Evolutionary conservation across 2,113 vertebrate genomes (phyloP).

Genomic region (Synchiropus splendidus): DNA sequence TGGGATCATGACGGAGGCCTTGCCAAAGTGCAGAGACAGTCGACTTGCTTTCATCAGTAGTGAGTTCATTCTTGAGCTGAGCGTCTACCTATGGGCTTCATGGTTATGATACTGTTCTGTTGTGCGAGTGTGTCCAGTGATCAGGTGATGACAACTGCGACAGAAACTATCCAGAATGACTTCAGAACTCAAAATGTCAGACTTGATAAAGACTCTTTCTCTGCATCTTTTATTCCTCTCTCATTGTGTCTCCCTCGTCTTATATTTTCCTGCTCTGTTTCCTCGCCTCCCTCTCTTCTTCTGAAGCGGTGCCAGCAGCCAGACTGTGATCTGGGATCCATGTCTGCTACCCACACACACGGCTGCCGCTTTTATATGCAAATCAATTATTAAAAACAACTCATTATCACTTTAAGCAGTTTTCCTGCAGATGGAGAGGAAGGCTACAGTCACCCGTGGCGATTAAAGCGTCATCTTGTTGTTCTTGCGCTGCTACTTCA

Average conservation of each 20-base stretch:
- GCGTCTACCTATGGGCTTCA: too few relatives aligned
- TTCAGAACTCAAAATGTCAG: too few relatives aligned
- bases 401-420: conserved; percentile 59
- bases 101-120: too few relatives aligned
- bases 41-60: too few relatives aligned
- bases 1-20: too few relatives aligned
- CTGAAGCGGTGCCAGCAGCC: conserved; percentile 49
- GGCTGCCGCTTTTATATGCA: conserved; percentile 55
- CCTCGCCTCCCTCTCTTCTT: conserved; percentile 2
- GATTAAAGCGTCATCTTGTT: not conserved
- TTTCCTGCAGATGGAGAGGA: conserved; percentile 35
- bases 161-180: too few relatives aligned
- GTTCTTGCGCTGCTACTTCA: conserved; percentile 1
- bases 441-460: conserved; percentile 12
- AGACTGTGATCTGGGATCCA: conserved; percentile 51
- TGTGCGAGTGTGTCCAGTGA: too few relatives aligned
- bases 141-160: too few relatives aligned
- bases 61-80: too few relatives aligned
- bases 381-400: conserved; percentile 64
- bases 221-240: conserved; percentile 7
- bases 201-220: not conserved
- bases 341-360: conserved; percentile 40
- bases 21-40: too few relatives aligned
- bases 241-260: conserved; percentile 2
- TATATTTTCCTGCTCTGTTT: conserved; percentile 2